Evolutionary conservation across 2,888 invertebrate genomes (phyloP).

Genomic region (Endotricha flammealis): DNA sequence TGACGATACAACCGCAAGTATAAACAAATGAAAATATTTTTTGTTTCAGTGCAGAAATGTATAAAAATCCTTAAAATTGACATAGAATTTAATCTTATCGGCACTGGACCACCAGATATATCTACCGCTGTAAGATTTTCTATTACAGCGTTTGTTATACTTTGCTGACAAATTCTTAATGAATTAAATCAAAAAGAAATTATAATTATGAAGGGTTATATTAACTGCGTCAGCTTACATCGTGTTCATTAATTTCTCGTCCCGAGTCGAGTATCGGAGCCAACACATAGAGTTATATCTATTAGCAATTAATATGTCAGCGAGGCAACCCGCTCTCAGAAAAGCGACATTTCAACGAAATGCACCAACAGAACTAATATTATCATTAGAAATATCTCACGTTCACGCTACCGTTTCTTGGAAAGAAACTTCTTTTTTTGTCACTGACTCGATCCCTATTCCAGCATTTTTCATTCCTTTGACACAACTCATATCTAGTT

Average conservation of each 20-base stretch:
- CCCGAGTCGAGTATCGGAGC: constrained; percentile 15
- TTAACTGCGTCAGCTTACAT: too few species aligned
- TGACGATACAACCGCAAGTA: too few species aligned
- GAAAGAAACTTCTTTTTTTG: constrained; percentile 47
- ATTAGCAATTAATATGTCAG: constrained; percentile 60
- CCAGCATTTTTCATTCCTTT: constrained; percentile 43
- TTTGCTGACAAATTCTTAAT: too few species aligned
- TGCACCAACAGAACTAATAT: constrained; percentile 54
- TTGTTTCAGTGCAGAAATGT: too few species aligned
- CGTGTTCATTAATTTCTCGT: not conserved
- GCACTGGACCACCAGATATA: too few species aligned
- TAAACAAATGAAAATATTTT: too few species aligned
- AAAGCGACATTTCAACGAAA: constrained; percentile 54
- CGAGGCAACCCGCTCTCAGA: constrained; percentile 33
- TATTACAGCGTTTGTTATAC: too few species aligned
- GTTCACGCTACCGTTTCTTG: constrained; percentile 50
- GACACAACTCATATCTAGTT: constrained; percentile 42
- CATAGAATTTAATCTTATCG: too few species aligned
- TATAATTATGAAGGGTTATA: too few species aligned
- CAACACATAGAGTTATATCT: constrained; percentile 35
- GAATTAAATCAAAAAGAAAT: too few species aligned
- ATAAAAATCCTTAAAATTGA: too few species aligned
- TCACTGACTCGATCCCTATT: constrained; percentile 36
- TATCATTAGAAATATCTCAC: constrained; percentile 69
- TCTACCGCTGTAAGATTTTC: too few species aligned